These are phyloP conservation scores for Ophioninae sp. DNA, from an alignment of 2,888 invertebrate species.

Conservation along the genomic window DNA sequence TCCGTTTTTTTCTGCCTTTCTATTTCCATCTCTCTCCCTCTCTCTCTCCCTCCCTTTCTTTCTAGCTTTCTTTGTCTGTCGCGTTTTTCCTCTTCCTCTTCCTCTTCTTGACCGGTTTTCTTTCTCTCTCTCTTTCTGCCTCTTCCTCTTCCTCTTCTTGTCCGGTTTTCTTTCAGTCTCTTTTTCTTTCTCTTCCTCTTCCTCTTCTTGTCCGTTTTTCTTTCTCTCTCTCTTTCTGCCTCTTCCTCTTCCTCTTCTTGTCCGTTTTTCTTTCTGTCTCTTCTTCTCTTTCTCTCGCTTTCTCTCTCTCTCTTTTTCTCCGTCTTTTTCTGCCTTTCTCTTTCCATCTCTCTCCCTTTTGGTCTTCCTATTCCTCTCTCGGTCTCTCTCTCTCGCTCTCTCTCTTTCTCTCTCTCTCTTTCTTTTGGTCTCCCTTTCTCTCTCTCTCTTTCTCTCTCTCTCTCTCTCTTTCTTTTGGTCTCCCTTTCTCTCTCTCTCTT, in stretches of 20 bases:
- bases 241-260: no score
- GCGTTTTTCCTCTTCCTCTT: no score
- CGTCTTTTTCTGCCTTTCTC: slow-evolving; percentile 4
- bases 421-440: neutral
- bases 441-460: slow-evolving; percentile 7
- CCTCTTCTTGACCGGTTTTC: no score
- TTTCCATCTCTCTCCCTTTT: neutral
- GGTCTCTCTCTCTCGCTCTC: slow-evolving; percentile 9
- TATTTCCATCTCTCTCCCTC: no score
- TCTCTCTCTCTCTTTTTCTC: slow-evolving; percentile 12
- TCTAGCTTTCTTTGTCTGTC: no score
- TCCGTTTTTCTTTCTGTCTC: no score
- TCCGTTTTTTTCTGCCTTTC: no score
- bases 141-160: slow-evolving; percentile 12
- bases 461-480: neutral
- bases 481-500: neutral
- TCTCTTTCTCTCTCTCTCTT: slow-evolving; percentile 5
- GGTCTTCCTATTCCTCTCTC: neutral
- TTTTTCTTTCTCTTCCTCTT: no score
- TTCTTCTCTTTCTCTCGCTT: neutral
- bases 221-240: no score
- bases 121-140: slow-evolving; percentile 6
- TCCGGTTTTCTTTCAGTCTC: neutral
- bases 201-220: no score
- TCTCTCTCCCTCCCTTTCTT: no score